Base-by-base conservation (phyloP, 2,888 invertebrate species). In the Axea sp. region DNA sequence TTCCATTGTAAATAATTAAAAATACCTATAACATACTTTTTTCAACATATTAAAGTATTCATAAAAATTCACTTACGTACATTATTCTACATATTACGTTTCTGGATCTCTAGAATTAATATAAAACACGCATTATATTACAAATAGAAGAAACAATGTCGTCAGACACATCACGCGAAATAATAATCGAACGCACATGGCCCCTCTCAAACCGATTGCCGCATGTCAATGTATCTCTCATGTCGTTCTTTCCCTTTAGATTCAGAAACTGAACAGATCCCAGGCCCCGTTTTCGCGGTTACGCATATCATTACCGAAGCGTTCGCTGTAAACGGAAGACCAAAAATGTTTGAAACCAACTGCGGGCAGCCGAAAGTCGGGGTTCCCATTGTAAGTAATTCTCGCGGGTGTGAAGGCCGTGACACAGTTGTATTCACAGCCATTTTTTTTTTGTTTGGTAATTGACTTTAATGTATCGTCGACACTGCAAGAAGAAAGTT, bases 181-280 rank as follows among this genome's bases (percentile, higher is more conserved):
- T 45, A 35, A 41, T 68, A 68, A 49, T 68, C 47, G n/a, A 31
- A 30, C 41, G 33, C 69, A 73, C 73, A 62, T 73, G 67, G 73
- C 73, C 67, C 67, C 60, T 65, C 41, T 73, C 49, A 73, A 41
- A 11, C 37, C 55, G 55, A 73, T 73, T 73, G 60, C 55, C 43
- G 47, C 19, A 53, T 53, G 53, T 53, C 65, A 53, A 60, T 49
- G 55, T 39, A 47, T 49, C 19, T 24, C 49, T 41, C 7, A 14
- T 37, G 45, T 12, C 35, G 39, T 14, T 37, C 49, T 51, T 31
- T 47, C 41, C 24, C 22, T 1, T 55, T 26, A 26, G 22, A 15
- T 43, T 53, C 17, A 28, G 6, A 35, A 43, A 43, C 31, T 19
- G 28, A 51, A 55, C 62, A 64, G 64, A 72, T 41, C 57, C 71